Evolutionary conservation across 2,888 invertebrate genomes (phyloP), one percentile per base, ranked within the genome.

Genomic region (Bibio marci): DNA sequence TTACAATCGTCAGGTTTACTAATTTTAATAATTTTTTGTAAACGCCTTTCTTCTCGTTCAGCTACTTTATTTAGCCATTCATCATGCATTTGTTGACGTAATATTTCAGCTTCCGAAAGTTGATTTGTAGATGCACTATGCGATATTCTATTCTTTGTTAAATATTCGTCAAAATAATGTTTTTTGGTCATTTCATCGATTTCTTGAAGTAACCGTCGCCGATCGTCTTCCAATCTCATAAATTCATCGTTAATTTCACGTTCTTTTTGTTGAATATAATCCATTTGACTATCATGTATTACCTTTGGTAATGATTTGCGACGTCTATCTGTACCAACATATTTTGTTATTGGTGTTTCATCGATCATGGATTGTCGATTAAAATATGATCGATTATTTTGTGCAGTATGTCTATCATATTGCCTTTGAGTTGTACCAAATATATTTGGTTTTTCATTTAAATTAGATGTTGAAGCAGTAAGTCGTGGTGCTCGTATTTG

Each of bases 21-120:
- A 42, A 86, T 73, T 66, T 82, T 83, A 13, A 87, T 78, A 17
- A 85, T 71, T 62, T 81, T 83, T 39, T 80, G 76, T 43, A 80
- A 72, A 48, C 79, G 79, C 33, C 87, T 67, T 52, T 85, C 78
- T 49, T 80, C 75, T 11, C 83, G 69, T 54, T 80, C 79, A 5
- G 78, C 73, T 50, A 86, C 76, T 60, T 85, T 79, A 52, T 69
- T 67, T 53, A 83, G 71, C 62, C 85, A 86, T 57, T 86, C 86
- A 48, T 80, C 71, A 59, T 81, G 86, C 85, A 87, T 86, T 59
- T 76, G 74, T 47, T 79, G 76, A 7, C 85, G 71, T 49, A 80
- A 73, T 31, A 72, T 65, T 56, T 85, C 81, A 44, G 73, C 73
- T 55, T 83, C 79, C 35, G 76, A 76, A 8, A 74, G 70, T 10